Conservation (phyloP, 35 echinoderm and acorn worm species). For the Apostichopus japonicus region DNA sequence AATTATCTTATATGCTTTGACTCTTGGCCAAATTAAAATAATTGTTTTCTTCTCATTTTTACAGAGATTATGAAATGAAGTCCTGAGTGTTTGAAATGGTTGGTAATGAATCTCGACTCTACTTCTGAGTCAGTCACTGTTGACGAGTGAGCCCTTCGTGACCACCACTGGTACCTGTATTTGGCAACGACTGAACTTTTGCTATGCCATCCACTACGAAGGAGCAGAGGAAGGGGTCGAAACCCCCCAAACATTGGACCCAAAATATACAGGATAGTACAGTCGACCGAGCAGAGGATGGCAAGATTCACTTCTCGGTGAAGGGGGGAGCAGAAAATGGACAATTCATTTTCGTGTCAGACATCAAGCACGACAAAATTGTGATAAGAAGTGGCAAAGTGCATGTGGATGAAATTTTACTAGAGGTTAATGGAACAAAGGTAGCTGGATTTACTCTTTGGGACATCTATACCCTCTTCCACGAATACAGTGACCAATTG, state of each 20-base stretch:
- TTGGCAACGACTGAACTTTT: neutral
- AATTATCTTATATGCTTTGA: no score
- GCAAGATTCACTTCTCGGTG: conserved; percentile 68
- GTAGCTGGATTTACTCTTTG: conserved; percentile 91
- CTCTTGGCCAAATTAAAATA: no score
- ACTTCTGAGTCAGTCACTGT: neutral
- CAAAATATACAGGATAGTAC: conserved; percentile 79
- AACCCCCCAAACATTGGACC: conserved; percentile 97
- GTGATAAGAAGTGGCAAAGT: conserved; percentile 81
- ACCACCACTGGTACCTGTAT: neutral
- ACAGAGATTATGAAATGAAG: neutral
- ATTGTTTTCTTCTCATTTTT: neutral
- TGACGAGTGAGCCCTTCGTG: neutral
- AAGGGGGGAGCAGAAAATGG: conserved; percentile 95
- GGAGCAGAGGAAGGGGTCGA: conserved; percentile 85
- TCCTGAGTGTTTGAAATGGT: neutral
- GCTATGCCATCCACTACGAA: conserved; percentile 71
- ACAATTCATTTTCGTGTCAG: conserved; percentile 79
- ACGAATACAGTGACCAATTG: conserved; percentile 59
- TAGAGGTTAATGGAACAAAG: conserved; percentile 88
- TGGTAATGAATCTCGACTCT: neutral
- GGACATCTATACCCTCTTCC: conserved; percentile 84
- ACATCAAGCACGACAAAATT: conserved; percentile 82
- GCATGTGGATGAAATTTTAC: conserved; percentile 83
- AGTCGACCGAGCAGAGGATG: conserved; percentile 65